These are phyloP conservation scores for Drosophila elegans DNA, from an alignment of 1,140 invertebrate genomes.

Conservation along the genomic window DNA sequence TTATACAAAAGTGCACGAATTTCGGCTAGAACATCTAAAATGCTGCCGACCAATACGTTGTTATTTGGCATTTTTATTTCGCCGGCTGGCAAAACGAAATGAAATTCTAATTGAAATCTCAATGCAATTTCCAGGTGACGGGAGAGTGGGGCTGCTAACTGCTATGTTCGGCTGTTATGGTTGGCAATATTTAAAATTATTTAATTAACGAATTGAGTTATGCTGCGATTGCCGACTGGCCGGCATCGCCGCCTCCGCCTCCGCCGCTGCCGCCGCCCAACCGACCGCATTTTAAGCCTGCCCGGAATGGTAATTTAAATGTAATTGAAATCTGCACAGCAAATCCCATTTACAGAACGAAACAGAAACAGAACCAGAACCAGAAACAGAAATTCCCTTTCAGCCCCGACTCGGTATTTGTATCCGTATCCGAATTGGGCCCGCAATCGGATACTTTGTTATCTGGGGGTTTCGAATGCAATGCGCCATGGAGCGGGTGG, in stretches of 20 bases:
- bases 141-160: conserved; percentile 10
- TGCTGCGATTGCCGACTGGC: conserved; percentile 41
- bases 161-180: conserved; percentile 57
- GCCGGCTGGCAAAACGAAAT: conserved; percentile 43
- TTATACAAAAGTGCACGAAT: conserved; percentile 28
- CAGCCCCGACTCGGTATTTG: neutral
- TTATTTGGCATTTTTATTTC: conserved; percentile 47
- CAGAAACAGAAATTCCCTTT: conserved; percentile 37
- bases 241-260: neutral
- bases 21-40: conserved; percentile 23
- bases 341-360: conserved; percentile 66
- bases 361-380: conserved; percentile 26
- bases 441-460: conserved; percentile 47
- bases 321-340: conserved; percentile 73
- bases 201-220: conserved; percentile 82
- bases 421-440: conserved; percentile 7
- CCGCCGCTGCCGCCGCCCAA: neutral
- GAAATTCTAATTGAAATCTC: conserved; percentile 80
- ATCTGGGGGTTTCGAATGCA: conserved; percentile 32
- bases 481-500: conserved; percentile 15
- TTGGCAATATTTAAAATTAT: conserved; percentile 81
- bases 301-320: conserved; percentile 72
- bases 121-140: conserved; percentile 56
- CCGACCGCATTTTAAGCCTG: conserved; percentile 35
- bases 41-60: conserved; percentile 27